A percentile compares a stretch with the other conserved stretches of the same genome.
Conservation (phyloP, 2,113 vertebrate species). For the Rhipidura dahli region DNA sequence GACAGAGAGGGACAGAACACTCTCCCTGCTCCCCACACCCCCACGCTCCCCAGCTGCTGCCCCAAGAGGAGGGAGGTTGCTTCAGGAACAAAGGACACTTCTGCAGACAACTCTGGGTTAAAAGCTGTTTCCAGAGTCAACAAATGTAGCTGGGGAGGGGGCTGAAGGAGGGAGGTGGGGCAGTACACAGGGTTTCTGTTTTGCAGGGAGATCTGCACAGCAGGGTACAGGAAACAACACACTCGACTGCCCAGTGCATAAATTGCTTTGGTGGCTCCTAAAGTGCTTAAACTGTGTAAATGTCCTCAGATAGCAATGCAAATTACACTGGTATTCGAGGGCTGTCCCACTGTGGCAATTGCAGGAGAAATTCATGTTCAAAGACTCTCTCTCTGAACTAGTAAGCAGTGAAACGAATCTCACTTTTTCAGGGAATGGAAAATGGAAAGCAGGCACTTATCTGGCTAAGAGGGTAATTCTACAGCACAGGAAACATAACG, state of each 20-base stretch:
- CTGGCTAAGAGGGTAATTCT: not conserved
- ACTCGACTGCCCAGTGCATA: conserved; percentile 4
- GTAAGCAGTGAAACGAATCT: conserved; percentile 22
- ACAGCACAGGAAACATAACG: not conserved
- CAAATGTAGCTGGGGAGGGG: not conserved
- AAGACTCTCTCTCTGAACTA: conserved; percentile 18
- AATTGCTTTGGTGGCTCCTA: conserved; percentile 50
- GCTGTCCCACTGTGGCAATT: conserved; percentile 19
- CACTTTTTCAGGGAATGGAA: not conserved
- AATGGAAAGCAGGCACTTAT: not conserved
- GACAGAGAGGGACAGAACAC: not conserved
- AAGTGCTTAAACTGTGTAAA: conserved; percentile 2
- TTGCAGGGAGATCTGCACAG: not conserved
- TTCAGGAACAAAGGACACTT: not conserved
- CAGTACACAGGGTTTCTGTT: not conserved
- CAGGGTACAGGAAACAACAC: not conserved
- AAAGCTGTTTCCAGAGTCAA: not conserved
- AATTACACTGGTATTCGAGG: not conserved
- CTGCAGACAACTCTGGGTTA: not conserved
- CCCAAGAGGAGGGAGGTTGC: not conserved
- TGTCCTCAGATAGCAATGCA: conserved; percentile 39
- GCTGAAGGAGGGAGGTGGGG: not conserved
- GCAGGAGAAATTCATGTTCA: conserved; percentile 22
- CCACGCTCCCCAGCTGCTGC: accelerated
- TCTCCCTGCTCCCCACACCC: not conserved